phyloP scores from a whole-genome alignment of 1,140 invertebrate species.

The Eufriesea mexicana region DNA sequence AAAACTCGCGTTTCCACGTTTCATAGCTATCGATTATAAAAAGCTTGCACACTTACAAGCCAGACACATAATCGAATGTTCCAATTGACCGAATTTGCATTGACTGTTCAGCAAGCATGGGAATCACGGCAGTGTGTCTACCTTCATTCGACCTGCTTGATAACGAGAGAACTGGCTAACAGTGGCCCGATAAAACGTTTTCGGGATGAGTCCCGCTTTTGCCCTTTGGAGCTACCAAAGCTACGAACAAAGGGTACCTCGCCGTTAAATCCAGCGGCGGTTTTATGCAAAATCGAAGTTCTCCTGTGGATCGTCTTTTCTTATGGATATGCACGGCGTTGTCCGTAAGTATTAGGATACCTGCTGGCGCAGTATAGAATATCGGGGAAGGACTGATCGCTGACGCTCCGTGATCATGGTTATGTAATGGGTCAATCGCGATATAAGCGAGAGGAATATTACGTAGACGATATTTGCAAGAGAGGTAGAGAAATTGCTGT shows the following conservation, averaged over 20 bases:
- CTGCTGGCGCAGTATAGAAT: no score
- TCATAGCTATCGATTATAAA: no score
- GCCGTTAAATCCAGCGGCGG: background rate
- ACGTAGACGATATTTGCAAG: no score
- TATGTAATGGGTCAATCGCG: no score
- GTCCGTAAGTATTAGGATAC: background rate
- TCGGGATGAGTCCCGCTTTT: background rate
- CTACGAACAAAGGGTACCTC: background rate
- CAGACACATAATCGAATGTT: background rate
- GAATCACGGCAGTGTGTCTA: conserved; percentile 47
- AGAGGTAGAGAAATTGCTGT: no score
- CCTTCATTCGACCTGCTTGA: conserved; percentile 41
- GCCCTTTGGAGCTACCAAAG: background rate
- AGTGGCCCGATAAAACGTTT: conserved; percentile 41
- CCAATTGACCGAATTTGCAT: background rate
- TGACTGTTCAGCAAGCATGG: conserved; percentile 25
- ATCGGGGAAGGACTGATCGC: no score
- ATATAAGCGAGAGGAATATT: no score
- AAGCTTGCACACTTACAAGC: background rate
- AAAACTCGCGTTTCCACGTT: no score
- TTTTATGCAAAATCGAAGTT: background rate
- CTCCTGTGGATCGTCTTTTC: background rate
- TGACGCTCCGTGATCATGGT: no score
- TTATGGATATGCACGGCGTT: background rate
- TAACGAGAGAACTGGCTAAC: conserved; percentile 53